Evolutionary conservation across 1,140 invertebrate genomes (phyloP).

Genomic region (Phthorimaea operculella): DNA sequence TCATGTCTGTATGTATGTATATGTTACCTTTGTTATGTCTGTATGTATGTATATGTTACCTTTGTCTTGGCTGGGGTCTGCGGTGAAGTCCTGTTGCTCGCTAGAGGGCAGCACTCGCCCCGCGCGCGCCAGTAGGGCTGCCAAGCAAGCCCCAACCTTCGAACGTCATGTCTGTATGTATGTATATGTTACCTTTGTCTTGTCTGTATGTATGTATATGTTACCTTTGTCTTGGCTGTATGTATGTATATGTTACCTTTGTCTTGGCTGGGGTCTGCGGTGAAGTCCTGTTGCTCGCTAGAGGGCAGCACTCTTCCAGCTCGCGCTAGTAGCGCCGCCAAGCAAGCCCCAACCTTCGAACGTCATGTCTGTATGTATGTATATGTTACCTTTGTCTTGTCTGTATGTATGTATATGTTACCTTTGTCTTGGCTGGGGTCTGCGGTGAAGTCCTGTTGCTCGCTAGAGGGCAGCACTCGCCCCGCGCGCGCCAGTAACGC

Average conservation of each 20-base stretch:
- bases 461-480: slow-evolving; percentile 25
- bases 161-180: slow-evolving; percentile 46
- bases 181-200: too few species aligned
- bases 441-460: slow-evolving; percentile 31
- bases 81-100: slow-evolving; percentile 29
- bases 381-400: too few species aligned
- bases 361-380: slow-evolving; percentile 43
- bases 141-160: slow-evolving; percentile 43
- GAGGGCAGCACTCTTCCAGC: slow-evolving; percentile 36
- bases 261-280: slow-evolving; percentile 37
- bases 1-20: too few species aligned
- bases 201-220: too few species aligned
- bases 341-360: slow-evolving; percentile 47
- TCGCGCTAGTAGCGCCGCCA: slow-evolving; percentile 35
- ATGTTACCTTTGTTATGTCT: too few species aligned
- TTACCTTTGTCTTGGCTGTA: too few species aligned
- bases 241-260: too few species aligned
- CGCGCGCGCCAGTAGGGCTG: slow-evolving; percentile 37
- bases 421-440: slow-evolving; percentile 22
- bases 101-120: slow-evolving; percentile 32
- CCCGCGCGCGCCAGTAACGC: slow-evolving; percentile 44
- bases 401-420: not conserved
- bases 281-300: slow-evolving; percentile 47
- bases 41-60: too few species aligned
- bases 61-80: slow-evolving; percentile 24